These are phyloP conservation scores for Ctenoplectra terminalis DNA, from an alignment of 1,140 invertebrate species.

Conservation along the genomic window DNA sequence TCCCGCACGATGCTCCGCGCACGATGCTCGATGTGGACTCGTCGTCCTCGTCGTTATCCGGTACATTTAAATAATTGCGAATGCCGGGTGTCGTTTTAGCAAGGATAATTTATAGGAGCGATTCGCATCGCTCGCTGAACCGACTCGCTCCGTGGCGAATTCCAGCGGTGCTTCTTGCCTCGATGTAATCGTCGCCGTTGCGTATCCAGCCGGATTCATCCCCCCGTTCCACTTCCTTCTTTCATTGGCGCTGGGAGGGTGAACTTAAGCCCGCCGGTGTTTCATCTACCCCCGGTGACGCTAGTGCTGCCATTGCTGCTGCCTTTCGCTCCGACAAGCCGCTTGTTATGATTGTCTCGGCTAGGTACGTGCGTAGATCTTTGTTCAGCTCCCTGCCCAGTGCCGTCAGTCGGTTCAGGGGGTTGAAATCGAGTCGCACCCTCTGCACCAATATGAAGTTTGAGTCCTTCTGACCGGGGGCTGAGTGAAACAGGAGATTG, in stretches of 20 bases:
- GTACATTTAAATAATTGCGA: constrained; percentile 80
- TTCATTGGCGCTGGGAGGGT: constrained; percentile 62
- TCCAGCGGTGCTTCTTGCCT: constrained; percentile 48
- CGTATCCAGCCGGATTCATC: constrained; percentile 60
- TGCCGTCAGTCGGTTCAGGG: constrained; percentile 24
- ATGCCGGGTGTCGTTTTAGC: constrained; percentile 72
- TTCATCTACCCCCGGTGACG: constrained; percentile 47
- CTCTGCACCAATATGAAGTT: constrained; percentile 32
- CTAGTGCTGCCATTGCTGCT: not conserved
- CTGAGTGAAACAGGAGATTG: not conserved
- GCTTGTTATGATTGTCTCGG: constrained; percentile 68
- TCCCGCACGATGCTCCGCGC: not conserved
- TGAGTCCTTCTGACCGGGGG: not conserved
- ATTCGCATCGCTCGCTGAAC: constrained; percentile 68
- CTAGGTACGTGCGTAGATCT: constrained; percentile 45
- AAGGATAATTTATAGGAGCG: constrained; percentile 77
- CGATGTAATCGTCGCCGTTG: constrained; percentile 55
- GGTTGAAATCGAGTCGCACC: constrained; percentile 29
- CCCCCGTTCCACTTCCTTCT: constrained; percentile 51
- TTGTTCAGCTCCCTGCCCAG: constrained; percentile 51
- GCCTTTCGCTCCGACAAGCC: constrained; percentile 49
- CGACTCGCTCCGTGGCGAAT: constrained; percentile 69
- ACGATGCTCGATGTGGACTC: constrained; percentile 20
- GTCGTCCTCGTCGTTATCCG: constrained; percentile 63
- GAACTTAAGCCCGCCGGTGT: constrained; percentile 62